Evolutionary conservation across 2,113 vertebrate genomes (phyloP), one percentile per base, ranked within the genome.

Genomic region (Pyxicephalus adspersus): DNA sequence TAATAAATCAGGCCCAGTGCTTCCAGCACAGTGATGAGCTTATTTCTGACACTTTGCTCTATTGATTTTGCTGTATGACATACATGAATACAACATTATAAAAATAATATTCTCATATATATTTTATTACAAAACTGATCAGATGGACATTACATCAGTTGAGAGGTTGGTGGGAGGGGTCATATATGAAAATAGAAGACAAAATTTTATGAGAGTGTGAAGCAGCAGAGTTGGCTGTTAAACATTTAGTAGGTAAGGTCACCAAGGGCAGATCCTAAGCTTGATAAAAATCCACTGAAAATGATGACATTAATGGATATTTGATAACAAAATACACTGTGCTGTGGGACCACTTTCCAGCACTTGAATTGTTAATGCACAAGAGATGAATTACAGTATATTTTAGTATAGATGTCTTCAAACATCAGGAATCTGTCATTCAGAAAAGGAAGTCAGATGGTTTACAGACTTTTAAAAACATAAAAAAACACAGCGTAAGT

Each of bases 231-330:
- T 19, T 38, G 22, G 25, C 6, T 57, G 60, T 75, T 75, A 75
- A 75, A 60, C 26, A 75, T 61, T 45, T 8, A 75, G 16, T 16
- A 75, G 19, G 54, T n/a, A 34, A n/a, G 72, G 72, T 75, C 72
- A 75, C 57, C 16, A 58, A 58, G 64, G 64, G 64, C 54, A 68
- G 52, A 13, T 31, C 17, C 64, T 68, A 23, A 31, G 17, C 16
- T 75, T 13, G 7, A 60, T 34, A 34, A 60, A 70, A 58, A 79
- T 68, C n/a, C 3, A 38, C 61, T 68, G 50, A 73, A 78, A 85
- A 58, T 93, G 92, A 87, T 93, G 93, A 94, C 93, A 92, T 92
- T 92, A 94, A 94, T 93, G 90, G 92, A 90, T 83, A 89, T 90
- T 75, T 90, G 89, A 93, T 92, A 93, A 93, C 91, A 91, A 91